Base-by-base conservation (phyloP, 2,113 vertebrate species). In the Cnemophilus loriae region DNA sequence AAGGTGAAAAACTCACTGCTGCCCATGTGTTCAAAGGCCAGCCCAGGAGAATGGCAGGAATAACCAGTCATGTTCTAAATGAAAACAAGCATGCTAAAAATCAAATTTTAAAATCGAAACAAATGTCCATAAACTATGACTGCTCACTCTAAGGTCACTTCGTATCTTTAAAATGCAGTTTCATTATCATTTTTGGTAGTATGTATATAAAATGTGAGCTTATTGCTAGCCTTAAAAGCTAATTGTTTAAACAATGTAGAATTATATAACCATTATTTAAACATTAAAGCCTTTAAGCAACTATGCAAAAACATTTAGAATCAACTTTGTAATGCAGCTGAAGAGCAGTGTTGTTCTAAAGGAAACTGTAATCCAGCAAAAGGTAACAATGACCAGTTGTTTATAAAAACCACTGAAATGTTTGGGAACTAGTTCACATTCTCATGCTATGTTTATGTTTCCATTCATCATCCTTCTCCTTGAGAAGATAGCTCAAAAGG, bases 381-480 rank as follows among this genome's bases (percentile, higher is more conserved):
- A 98, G 97, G 97, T 98, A 98, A 98, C 95, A 97, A 96, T 89
- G 97, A 97, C 97, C 95, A 97, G 95, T 97, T 98, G 97, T 98
- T 98, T 98, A 98, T 98, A 97, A 96, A 95, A 97, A 89, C 96
- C 92, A 97, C 93, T 98, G 97, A 97, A 97, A 98, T 98, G 97
- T 98, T 98, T 98, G 97, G 97, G 97, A 98, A 97, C 96, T 81
- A 97, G 98, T 86, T 97, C 96, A 98, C 97, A 98, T 98, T 98
- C 97, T 97, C 97, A 96, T 97, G 94, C 96, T 95, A 56, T 98
- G 97, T 98, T 98, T 98, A 98, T 97, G 93, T 97, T 98, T 97
- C 97, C 97, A 97, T 98, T 98, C 97, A 98, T 98, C 97, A 98
- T 98, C 95, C 97, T 97, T 96, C 96, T 97, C 95, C 96, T 96